Conservation (phyloP, 2,113 vertebrate species). For the Aspidoscelis tigris region DNA sequence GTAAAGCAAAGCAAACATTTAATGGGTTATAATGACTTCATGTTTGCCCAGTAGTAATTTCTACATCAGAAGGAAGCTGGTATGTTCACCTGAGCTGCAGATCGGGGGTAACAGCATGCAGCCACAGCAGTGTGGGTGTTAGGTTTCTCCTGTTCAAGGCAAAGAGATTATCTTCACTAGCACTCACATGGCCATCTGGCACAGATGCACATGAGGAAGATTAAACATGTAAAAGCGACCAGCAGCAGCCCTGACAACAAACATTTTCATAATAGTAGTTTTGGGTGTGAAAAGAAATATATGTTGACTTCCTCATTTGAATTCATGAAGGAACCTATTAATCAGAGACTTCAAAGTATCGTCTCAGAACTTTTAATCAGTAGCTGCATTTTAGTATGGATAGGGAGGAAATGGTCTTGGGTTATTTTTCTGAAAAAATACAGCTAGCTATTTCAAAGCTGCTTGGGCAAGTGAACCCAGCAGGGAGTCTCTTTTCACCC, state of each 20-base stretch:
- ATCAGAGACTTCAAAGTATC: slow-evolving; percentile 69
- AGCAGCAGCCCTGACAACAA: slow-evolving; percentile 45
- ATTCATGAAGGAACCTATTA: slow-evolving; percentile 73
- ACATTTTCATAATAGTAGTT: slow-evolving; percentile 58
- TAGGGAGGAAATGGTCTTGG: slow-evolving; percentile 37
- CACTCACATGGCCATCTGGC: slow-evolving; percentile 56
- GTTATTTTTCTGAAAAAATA: slow-evolving; percentile 41
- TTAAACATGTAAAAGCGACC: slow-evolving; percentile 60
- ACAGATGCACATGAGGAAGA: slow-evolving; percentile 50
- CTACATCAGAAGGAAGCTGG: slow-evolving; percentile 4
- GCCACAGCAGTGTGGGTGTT: neutral
- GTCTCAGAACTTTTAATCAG: slow-evolving; percentile 72
- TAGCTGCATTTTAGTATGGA: slow-evolving; percentile 57
- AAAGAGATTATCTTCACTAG: slow-evolving; percentile 43
- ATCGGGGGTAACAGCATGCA: slow-evolving; percentile 1
- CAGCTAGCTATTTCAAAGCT: slow-evolving; percentile 47
- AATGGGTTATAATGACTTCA: neutral
- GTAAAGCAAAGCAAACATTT: neutral
- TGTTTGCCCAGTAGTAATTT: slow-evolving; percentile 21
- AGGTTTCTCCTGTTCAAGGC: slow-evolving; percentile 29
- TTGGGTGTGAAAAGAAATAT: slow-evolving; percentile 42
- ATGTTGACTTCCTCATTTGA: slow-evolving; percentile 60
- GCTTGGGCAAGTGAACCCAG: slow-evolving; percentile 57
- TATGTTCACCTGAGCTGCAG: neutral
- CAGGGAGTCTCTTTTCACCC: slow-evolving; percentile 63